Evolutionary conservation across 2,113 vertebrate species (phyloP).

Genomic region (Aptenodytes forsteri): DNA sequence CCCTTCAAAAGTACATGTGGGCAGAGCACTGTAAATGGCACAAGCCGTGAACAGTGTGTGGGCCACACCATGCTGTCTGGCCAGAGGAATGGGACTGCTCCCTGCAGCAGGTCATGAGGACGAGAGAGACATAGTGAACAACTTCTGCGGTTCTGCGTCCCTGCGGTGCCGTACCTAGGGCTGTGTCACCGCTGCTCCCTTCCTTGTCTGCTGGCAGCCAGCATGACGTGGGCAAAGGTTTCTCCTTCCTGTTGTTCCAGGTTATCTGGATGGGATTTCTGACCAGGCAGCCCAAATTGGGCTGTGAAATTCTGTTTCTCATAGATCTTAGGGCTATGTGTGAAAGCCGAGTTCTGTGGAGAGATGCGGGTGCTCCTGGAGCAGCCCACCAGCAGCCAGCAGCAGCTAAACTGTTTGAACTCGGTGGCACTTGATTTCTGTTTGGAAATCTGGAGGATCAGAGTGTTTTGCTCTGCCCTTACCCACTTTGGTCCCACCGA

Average conservation of each 20-base stretch:
- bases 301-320: neutral
- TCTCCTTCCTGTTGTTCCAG: neutral
- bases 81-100: neutral
- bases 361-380: neutral
- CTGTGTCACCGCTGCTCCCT: neutral
- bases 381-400: neutral
- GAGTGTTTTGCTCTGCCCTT: neutral
- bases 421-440: neutral
- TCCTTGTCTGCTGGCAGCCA: neutral
- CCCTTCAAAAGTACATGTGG: neutral
- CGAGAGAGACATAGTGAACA: accelerated
- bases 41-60: neutral
- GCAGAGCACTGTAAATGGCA: neutral
- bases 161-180: neutral
- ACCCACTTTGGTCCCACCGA: neutral
- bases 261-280: neutral
- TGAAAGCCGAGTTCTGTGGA: neutral
- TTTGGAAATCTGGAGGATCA: neutral
- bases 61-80: neutral
- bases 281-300: neutral
- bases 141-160: neutral
- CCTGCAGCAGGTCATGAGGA: neutral
- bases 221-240: neutral
- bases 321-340: neutral
- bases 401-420: neutral